Base-by-base conservation (phyloP, 2,888 invertebrate species). In the Dynastes hyllus region DNA sequence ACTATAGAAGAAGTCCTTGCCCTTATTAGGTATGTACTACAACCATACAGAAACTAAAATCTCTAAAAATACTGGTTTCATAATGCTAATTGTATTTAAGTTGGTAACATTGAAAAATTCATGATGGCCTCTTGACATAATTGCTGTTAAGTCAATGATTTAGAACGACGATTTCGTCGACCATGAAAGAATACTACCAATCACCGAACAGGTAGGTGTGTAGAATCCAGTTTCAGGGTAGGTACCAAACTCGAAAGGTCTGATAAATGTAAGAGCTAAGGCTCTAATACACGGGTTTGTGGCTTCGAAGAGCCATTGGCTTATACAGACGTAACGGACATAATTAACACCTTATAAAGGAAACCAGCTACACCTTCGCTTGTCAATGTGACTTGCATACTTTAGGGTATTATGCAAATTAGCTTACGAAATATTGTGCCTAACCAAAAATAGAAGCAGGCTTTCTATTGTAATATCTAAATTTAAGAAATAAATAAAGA, bases 141-240 rank as follows among this genome's bases (percentile, higher is more conserved):
- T 81, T 83, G 83, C 82, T 83, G 83, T 22, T 61, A 78, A 79
- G 79, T 58, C 77, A 79, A 80, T 84, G 84, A 84, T 85, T 84
- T 84, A 85, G 79, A 81, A 81, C 78, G 83, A 70, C 65, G 82
- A 84, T 83, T 83, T 81, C 61, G 84, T 82, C 84, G 83, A 83
- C 86, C 86, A 83, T 85, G 85, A 81, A 83, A 79, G 78, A 80
- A 76, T 75, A 79, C 80, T 80, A 83, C 86, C 86, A 86, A 86
- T 85, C 81, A 80, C 82, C 80, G 79, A 79, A 75, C 81, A 83
- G 82, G 83, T 83, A 84, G 82, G 83, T 81, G 83, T 81, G 77
- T 78, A 76, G 73, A 76, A 71, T 71, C 69, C 80, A 80, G 80
- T 78, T 77, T 78, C 78, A 61, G 78, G 80, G 77, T 73, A 80